Base-by-base conservation (phyloP, 2,113 vertebrate genomes). In the Brachyhypopomus occidentalis region DNA sequence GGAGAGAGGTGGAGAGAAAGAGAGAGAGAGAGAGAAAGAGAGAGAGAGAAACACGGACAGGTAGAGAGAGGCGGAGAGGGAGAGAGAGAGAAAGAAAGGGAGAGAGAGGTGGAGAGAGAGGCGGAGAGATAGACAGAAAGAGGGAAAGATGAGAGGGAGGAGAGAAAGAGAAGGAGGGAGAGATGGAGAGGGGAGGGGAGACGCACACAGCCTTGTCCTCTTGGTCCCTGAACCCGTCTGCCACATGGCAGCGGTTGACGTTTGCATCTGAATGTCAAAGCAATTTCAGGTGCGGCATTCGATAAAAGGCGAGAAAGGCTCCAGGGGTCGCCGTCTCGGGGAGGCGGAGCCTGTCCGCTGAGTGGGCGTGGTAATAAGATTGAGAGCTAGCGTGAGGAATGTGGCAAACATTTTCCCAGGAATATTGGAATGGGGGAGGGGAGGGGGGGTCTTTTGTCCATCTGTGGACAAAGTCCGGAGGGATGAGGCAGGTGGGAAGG, bases 201-300 rank as follows among this genome's bases (percentile, higher is more conserved):
- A 27, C 16, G 30, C 36, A 38, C 3, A 38, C 36, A 38, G 36
- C 23, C 27, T 60, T 36, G 59, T 48, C 75, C 81, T 73, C 86
- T 38, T 38, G 36, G 36, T 38, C 86, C 63, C 85, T 73, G 86
- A 89, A 85, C 72, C 55, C 77, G 87, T 87, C 84, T 83, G 82
- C 75, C 19, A 17, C 67, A 72, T 87, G 86, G 86, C 84, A 77
- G 87, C 81, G 78, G 79, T 80, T 83, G 41, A 85, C 77, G 86
- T 88, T 87, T 87, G 88, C 81, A 85, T 84, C 72, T 80, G 87
- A 91, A 91, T 82, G 86, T 88, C 88, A 89, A 79, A 87, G 87
- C 84, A 89, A 87, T 90, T 92, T 88, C 82, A 86, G 84, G 84
- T 89, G 11, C 83, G 75, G 83, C 72, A 69, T 81, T 58, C 45